Conservation (phyloP, 2,888 invertebrate species). For the Rapana venosa region DNA sequence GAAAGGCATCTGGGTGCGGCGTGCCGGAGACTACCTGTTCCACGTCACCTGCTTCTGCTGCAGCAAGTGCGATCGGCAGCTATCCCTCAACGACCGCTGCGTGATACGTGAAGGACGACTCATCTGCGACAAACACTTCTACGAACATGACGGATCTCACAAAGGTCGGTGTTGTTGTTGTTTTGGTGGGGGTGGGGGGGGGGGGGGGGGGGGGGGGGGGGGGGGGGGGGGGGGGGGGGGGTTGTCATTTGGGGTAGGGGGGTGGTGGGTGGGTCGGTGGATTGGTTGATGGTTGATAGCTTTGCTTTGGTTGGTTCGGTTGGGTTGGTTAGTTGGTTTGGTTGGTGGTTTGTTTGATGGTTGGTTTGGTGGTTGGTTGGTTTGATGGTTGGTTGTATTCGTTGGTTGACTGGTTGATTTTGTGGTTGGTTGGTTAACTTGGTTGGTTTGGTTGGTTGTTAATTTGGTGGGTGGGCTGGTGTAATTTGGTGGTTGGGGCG, state of each 20-base stretch:
- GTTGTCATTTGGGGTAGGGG: not conserved
- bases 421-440: no score
- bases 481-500: no score
- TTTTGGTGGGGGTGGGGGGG: not conserved
- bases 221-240: not conserved
- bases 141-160: constrained; percentile 82
- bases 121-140: constrained; percentile 95
- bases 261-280: no score
- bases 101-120: constrained; percentile 95
- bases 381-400: no score
- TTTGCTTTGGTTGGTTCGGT: no score
- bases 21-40: constrained; percentile 93
- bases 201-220: not conserved
- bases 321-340: no score
- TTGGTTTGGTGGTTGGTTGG: no score
- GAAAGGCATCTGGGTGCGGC: constrained; percentile 88
- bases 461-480: no score
- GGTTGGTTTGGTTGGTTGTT: no score
- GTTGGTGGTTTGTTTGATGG: no score
- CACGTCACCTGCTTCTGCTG: constrained; percentile 99
- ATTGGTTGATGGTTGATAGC: no score
- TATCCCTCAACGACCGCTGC: constrained; percentile 91
- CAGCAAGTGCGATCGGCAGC: constrained; percentile 84
- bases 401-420: no score
- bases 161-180: not conserved